phyloP scores from a whole-genome alignment of 2,888 invertebrate species.

The Dusona sp. region DNA sequence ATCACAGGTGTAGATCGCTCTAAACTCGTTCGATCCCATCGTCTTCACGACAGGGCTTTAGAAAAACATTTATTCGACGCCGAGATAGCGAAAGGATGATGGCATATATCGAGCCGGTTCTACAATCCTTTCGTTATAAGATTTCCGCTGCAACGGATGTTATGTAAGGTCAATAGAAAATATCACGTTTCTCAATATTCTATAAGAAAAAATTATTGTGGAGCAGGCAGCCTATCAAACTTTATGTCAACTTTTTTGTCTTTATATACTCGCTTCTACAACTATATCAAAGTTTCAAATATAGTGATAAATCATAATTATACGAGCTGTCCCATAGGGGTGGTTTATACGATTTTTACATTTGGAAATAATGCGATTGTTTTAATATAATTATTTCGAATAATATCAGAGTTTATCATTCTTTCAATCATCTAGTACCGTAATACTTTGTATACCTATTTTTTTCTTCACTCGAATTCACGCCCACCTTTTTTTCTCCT shows the following conservation, averaged over 20 bases:
- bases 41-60: conserved; percentile 38
- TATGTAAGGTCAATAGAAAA: conserved; percentile 19
- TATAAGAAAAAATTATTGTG: neutral
- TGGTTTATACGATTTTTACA: neutral
- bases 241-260: neutral
- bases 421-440: neutral
- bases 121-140: conserved; percentile 30
- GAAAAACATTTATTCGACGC: conserved; percentile 60
- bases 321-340: neutral
- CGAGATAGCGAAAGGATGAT: conserved; percentile 42
- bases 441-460: neutral
- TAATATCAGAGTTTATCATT: neutral
- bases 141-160: conserved; percentile 9
- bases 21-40: conserved; percentile 58
- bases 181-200: neutral
- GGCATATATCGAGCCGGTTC: conserved; percentile 15
- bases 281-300: neutral
- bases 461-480: neutral
- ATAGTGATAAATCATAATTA: neutral
- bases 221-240: neutral
- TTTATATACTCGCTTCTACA: neutral
- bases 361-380: neutral
- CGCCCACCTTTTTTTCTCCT: too few relatives aligned
- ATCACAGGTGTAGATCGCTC: conserved; percentile 59
- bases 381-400: neutral